These are phyloP conservation scores for Vombatus ursinus DNA, from an alignment of 2,113 vertebrate genomes.

Conservation along the genomic window DNA sequence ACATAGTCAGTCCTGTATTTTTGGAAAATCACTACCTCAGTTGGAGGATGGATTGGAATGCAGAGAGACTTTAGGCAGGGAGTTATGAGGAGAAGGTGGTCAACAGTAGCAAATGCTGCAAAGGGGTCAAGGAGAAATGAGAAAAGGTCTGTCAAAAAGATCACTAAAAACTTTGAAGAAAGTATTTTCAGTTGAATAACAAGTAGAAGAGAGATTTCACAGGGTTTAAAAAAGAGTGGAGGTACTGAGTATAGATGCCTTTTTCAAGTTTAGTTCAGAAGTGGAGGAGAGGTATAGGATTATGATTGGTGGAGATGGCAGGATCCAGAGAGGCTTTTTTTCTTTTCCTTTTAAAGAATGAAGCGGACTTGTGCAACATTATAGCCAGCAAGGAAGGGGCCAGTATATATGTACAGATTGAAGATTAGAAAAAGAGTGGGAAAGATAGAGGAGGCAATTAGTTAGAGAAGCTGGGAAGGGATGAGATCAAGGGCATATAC, in stretches of 20 bases:
- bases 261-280: neutral
- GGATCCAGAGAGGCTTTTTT: neutral
- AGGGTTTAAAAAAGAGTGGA: neutral
- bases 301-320: neutral
- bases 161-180: neutral
- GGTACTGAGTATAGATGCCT: neutral
- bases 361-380: neutral
- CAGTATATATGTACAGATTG: neutral
- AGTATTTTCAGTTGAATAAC: neutral
- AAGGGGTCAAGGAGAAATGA: neutral
- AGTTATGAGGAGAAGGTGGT: neutral
- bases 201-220: neutral
- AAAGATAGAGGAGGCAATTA: neutral
- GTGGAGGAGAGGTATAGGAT: neutral
- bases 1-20: neutral
- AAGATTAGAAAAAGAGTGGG: neutral
- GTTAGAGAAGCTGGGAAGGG: neutral
- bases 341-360: neutral
- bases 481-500: neutral
- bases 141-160: neutral
- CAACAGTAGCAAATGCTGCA: neutral
- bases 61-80: neutral
- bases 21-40: neutral
- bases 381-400: neutral
- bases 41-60: neutral